Evolutionary conservation across 2,797 vertebrate genomes (phyloP), one percentile per base, ranked within the genome.

Genomic region (Iguana delicatissima): DNA sequence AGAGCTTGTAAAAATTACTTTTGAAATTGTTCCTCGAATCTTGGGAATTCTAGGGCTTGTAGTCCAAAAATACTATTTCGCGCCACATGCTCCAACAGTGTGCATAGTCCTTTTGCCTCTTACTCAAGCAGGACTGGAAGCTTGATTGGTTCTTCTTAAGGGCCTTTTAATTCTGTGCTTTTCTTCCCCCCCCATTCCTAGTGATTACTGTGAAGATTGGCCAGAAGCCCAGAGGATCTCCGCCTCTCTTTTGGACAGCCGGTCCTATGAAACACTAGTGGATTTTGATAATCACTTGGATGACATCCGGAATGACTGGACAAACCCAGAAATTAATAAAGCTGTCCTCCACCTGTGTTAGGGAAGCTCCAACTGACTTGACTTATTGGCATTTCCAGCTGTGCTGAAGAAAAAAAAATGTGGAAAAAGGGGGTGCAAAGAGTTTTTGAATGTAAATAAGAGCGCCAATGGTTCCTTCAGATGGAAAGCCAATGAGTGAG

Each of bases 271-370:
- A 93, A 98, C 97, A 0, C 98, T 99, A 8, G 98, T 99, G 94
- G 99, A 99, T 97, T 99, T 99, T 83, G 99, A 99, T 95, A 99
- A 99, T 96, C 99, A 99, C 96, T 96, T 99, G 97, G 99, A 99
- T 46, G 99, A 99, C 95, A 98, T 99, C 83, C 98, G 99, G 89
- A 99, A 99, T 1, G 99, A 99, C 96, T 99, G 99, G 99, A 99
- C 99, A 82, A 99, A 99, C 96, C 99, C 99, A 0, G 98, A 99
- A 95, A 99, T 99, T 96, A 99, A 99, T 96, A 99, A 99, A 95
- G 98, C 98, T 0, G 98, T 99, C 89, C 97, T 99, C 90, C 99
- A 99, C 97, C 97, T 99, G 81, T 99, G 99, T 95, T 99, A 97
- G 97, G 94, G 67, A 55, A 46, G 38, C 6, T 20, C 38, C 86